A percentile compares a stretch with the other conserved stretches of the same genome.
Evolutionary conservation across 2,113 vertebrate species (phyloP).

Genomic region (Mormoops blainvillei): DNA sequence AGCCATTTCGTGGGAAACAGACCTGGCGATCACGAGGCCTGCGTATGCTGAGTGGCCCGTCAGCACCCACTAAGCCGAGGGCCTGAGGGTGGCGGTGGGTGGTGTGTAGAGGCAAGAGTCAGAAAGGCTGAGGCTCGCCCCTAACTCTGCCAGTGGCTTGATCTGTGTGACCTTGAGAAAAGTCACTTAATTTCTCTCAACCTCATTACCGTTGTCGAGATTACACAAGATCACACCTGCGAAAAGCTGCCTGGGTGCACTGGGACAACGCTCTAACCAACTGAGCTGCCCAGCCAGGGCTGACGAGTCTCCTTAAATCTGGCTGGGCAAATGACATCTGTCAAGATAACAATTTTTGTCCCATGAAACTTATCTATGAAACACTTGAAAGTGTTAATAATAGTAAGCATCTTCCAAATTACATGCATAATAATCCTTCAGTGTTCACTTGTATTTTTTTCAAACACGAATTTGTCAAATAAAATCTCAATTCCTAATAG

Average conservation of each 20-base stretch:
- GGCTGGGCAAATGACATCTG: not conserved
- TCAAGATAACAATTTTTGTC: not conserved
- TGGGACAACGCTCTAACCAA: no score
- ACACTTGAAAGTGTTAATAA: not conserved
- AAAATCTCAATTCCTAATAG: not conserved
- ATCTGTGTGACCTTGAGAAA: not conserved
- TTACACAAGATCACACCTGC: not conserved
- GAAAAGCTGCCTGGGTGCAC: not conserved
- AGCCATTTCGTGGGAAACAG: not conserved
- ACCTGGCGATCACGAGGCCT: accelerated
- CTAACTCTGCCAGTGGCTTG: not conserved
- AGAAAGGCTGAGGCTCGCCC: not conserved
- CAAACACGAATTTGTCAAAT: not conserved
- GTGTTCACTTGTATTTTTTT: not conserved
- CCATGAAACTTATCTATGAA: not conserved
- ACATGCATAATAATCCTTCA: not conserved
- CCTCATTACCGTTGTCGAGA: not conserved
- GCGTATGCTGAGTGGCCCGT: not conserved
- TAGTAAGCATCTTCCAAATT: not conserved
- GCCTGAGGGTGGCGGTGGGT: not conserved
- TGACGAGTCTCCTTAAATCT: not conserved
- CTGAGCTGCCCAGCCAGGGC: no score
- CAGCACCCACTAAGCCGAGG: not conserved
- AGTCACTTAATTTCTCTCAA: not conserved
- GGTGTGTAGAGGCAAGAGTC: not conserved